These are phyloP conservation scores for Uloborus plumipes DNA, from an alignment of 2,888 invertebrate species.

Conservation along the genomic window DNA sequence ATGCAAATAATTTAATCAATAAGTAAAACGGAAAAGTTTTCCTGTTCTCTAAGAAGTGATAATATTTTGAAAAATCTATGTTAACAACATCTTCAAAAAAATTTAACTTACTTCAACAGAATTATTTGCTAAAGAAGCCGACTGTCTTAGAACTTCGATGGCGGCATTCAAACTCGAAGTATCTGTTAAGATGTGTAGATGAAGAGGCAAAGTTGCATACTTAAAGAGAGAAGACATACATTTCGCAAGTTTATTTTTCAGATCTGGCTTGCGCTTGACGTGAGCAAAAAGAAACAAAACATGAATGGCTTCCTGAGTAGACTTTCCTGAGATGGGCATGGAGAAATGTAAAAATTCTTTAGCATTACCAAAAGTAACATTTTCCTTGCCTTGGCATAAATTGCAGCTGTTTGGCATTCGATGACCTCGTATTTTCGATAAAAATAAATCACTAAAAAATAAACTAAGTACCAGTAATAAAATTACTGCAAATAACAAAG, in stretches of 20 bases:
- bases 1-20: too few species aligned
- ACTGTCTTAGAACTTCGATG: conserved; percentile 33
- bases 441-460: conserved; percentile 21
- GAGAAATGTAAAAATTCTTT: conserved; percentile 35
- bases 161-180: conserved; percentile 30
- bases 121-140: conserved; percentile 25
- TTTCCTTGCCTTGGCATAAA: conserved; percentile 32
- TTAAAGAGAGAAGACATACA: conserved; percentile 56
- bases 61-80: too few species aligned
- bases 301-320: conserved; percentile 10
- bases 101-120: conserved; percentile 19
- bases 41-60: too few species aligned
- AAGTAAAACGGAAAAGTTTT: too few species aligned
- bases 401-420: conserved; percentile 22
- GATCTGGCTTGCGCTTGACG: conserved; percentile 29
- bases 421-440: conserved; percentile 7
- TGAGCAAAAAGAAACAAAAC: conserved; percentile 42
- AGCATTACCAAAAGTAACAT: conserved; percentile 13
- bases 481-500: conserved; percentile 12
- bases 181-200: conserved; percentile 51
- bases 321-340: background rate
- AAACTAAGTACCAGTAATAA: conserved; percentile 16
- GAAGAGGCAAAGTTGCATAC: conserved; percentile 25
- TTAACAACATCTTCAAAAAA: too few species aligned
- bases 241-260: conserved; percentile 45